Base-by-base conservation (phyloP, 2,113 vertebrate species). In the Eulacestoma nigropectus region DNA sequence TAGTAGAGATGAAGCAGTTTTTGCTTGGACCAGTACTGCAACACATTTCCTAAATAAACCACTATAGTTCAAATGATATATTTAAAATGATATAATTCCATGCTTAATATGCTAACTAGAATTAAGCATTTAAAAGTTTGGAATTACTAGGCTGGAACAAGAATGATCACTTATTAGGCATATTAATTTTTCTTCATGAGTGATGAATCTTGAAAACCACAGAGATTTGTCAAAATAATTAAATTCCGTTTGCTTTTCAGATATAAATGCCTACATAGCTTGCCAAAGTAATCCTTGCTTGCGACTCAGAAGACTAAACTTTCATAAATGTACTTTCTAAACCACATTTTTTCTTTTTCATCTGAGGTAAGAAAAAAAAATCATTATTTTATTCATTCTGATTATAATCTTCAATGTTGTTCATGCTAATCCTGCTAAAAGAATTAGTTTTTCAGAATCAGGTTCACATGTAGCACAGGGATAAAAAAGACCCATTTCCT, bases 161-260 rank as follows among this genome's bases (percentile, higher is more conserved):
- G 84, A 93, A 87, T 47, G 47, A 94, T 87, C 77, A 75, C 22
- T 87, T 92, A 92, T 79, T 94, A 94, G 79, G 42, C 52, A 49
- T 56, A 95, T 82, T 95, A 87, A 73, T 89, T 92, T 95, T 94
- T 92, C 47, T 91, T 95, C 84, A 68, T 82, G 93, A 91, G 41
- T 64, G 85, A 87, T 91, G 57, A 95, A 92, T 95, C 87, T 92
- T 94, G 87, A 91, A 95, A 97, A 87, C 65, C 41, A 70, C 74
- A 64, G 41, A 32, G 29, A 76, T 91, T 96, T 95, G 56, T 96
- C 91, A 94, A 91, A 94, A 82, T 91, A 96, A 96, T 92, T 92
- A 84, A 87, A 96, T 91, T 97, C 47, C 22, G 19, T 94, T 96
- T 95, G 41, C 77, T 95, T 95, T 95, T 95, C 77, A 60, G 64